Evolutionary conservation across 2,797 vertebrate species (phyloP).

Genomic region (Crenuchus spilurus): DNA sequence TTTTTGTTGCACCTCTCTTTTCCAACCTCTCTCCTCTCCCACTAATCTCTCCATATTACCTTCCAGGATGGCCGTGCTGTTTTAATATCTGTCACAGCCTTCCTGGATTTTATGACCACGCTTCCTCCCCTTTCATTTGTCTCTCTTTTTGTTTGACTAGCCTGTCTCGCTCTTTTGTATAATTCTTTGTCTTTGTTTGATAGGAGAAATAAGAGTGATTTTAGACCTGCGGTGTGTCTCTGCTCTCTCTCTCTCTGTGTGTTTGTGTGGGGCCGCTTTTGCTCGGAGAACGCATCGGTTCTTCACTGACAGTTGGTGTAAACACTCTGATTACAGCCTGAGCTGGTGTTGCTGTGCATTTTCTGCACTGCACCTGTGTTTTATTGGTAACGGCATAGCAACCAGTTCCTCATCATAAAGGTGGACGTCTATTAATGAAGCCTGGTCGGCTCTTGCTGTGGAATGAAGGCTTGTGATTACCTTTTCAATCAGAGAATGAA

Average conservation of each 20-base stretch:
- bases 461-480: slow-evolving; percentile 39
- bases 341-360: slow-evolving; percentile 36
- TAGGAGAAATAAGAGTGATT: slow-evolving; percentile 57
- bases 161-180: slow-evolving; percentile 73
- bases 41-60: slow-evolving; percentile 83
- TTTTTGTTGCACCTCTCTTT: slow-evolving; percentile 56
- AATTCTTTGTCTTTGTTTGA: slow-evolving; percentile 61
- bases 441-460: slow-evolving; percentile 50
- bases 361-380: slow-evolving; percentile 71
- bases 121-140: slow-evolving; percentile 79
- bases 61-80: slow-evolving; percentile 79
- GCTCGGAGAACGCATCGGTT: slow-evolving; percentile 29
- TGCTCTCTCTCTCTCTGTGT: slow-evolving; percentile 39
- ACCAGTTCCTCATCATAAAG: slow-evolving; percentile 56
- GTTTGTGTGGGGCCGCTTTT: slow-evolving; percentile 17
- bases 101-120: slow-evolving; percentile 80
- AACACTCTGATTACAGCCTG: slow-evolving; percentile 56
- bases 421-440: slow-evolving; percentile 59
- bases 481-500: slow-evolving; percentile 25
- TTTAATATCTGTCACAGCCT: slow-evolving; percentile 84
- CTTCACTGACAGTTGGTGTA: slow-evolving; percentile 53
- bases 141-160: slow-evolving; percentile 80
- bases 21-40: slow-evolving; percentile 54
- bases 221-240: slow-evolving; percentile 48
- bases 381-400: slow-evolving; percentile 60